Conservation (phyloP, 2,797 vertebrate genomes). For the Nasua narica region DNA sequence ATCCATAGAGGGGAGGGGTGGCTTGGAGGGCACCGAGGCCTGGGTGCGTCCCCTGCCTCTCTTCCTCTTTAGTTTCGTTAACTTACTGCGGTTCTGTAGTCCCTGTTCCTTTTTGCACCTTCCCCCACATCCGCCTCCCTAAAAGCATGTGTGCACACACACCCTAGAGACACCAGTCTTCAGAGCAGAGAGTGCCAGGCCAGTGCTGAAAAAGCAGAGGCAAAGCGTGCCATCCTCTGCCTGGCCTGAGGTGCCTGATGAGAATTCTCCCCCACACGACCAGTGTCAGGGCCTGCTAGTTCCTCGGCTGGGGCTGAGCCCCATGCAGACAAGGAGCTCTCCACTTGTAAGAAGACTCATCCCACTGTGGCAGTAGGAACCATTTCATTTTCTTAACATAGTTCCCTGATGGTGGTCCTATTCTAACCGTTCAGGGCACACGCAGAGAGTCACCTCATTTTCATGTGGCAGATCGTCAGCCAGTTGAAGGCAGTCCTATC, state of each 20-base stretch:
- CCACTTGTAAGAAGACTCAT: background rate
- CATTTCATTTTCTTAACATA: background rate
- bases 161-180: background rate
- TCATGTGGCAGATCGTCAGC: background rate
- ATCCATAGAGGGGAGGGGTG: background rate
- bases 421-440: background rate
- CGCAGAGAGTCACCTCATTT: background rate
- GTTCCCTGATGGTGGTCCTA: background rate
- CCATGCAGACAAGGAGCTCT: background rate
- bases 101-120: background rate
- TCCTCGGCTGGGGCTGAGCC: background rate
- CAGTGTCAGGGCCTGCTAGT: fast-evolving
- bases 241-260: background rate
- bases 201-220: background rate
- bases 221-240: too few species aligned
- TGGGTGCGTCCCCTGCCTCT: background rate
- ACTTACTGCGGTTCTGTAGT: background rate
- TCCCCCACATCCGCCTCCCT: background rate
- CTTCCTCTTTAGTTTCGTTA: background rate
- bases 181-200: background rate
- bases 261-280: fast-evolving
- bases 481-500: background rate
- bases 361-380: background rate
- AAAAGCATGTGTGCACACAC: background rate
- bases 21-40: too few species aligned